Evolutionary conservation across 2,888 invertebrate species (phyloP).

Genomic region (Charanyca ferruginea): DNA sequence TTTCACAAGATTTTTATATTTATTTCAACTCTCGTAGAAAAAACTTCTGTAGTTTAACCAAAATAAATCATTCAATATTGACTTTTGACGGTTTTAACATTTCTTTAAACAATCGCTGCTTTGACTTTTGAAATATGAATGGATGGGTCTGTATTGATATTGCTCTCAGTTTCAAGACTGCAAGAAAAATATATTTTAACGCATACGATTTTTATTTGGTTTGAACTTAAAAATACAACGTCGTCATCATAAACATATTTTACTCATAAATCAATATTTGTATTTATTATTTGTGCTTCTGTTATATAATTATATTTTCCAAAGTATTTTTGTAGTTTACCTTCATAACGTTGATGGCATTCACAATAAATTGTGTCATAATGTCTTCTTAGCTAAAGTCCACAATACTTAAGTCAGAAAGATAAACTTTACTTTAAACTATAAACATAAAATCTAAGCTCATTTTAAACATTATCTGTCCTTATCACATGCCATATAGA

Average conservation of each 20-base stretch:
- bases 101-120: conserved; percentile 67
- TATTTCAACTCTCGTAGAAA: conserved; percentile 60
- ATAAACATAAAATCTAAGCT: conserved; percentile 43
- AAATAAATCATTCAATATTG: conserved; percentile 76
- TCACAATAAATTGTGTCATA: conserved; percentile 24
- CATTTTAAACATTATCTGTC: conserved; percentile 35
- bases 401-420: conserved; percentile 36
- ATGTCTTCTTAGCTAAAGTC: conserved; percentile 33
- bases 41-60: conserved; percentile 56
- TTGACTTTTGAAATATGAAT: conserved; percentile 33
- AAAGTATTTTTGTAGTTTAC: not conserved
- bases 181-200: conserved; percentile 28
- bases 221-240: not conserved
- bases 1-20: conserved; percentile 66
- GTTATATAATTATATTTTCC: not conserved
- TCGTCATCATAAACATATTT: not conserved
- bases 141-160: conserved; percentile 32
- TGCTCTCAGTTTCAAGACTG: conserved; percentile 30
- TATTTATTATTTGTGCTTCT: not conserved
- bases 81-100: conserved; percentile 66
- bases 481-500: conserved; percentile 54
- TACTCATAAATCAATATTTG: not conserved
- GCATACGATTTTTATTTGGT: conserved; percentile 6
- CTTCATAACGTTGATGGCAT: not conserved
- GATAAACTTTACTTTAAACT: conserved; percentile 44